Percentiles rank a stretch among this genome's conserved stretches.
phyloP scores from a whole-genome alignment of 1,140 invertebrate species.

The Panagrolaimus sp. region DNA sequence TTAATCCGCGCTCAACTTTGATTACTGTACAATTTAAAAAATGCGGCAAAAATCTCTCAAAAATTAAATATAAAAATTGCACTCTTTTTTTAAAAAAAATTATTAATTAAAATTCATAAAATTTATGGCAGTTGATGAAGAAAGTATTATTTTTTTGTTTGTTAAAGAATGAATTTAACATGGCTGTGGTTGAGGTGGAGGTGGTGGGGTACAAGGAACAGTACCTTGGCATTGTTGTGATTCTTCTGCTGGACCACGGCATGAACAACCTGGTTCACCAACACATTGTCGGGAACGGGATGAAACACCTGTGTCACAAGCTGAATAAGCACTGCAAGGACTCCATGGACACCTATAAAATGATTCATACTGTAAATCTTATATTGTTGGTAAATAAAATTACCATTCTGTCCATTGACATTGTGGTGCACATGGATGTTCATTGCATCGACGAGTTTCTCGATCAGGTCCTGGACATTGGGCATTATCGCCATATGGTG shows the following conservation, averaged over 20 bases:
- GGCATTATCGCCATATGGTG: background rate
- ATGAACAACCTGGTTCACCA: constrained; percentile 4
- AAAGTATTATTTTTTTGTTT: too few relatives aligned
- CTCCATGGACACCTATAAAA: background rate
- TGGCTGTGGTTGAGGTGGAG: background rate
- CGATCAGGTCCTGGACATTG: background rate
- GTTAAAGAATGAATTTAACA: background rate
- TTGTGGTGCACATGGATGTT: constrained; percentile 5
- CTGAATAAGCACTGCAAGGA: constrained; percentile 8
- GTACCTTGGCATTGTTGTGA: constrained; percentile 15
- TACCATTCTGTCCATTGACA: constrained; percentile 18
- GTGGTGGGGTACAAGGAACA: background rate
- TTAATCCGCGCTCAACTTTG: too few relatives aligned
- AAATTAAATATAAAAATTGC: too few relatives aligned
- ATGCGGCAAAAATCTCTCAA: too few relatives aligned
- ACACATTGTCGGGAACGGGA: background rate
- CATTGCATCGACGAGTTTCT: background rate
- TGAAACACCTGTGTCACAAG: background rate
- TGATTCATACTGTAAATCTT: too few relatives aligned
- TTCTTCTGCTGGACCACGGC: background rate
- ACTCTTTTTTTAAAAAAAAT: too few relatives aligned
- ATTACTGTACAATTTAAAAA: too few relatives aligned
- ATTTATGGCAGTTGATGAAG: too few relatives aligned
- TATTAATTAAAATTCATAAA: too few relatives aligned
- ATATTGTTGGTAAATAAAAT: too few relatives aligned